Evolutionary conservation across 2,797 vertebrate genomes (phyloP), one percentile per base, ranked within the genome.

Genomic region (Monodelphis domestica): DNA sequence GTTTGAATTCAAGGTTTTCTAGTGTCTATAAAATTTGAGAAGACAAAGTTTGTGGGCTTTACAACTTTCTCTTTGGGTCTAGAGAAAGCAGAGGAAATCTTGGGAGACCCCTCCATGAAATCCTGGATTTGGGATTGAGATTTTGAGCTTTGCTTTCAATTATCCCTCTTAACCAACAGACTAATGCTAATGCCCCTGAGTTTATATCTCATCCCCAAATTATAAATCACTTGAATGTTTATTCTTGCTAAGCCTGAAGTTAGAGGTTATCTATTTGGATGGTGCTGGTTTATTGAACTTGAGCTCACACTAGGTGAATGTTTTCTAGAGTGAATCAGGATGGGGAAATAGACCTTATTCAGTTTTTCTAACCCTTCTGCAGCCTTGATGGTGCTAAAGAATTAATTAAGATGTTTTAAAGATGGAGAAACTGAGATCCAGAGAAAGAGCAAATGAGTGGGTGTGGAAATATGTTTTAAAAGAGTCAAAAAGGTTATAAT

Each of bases 171-270:
- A 54, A 84, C 33, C 59, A 54, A 84, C 5, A 53, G 26, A 29
- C 50, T 50, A 26, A 33, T 11, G 30, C 30, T 91, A 53, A 1
- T 5, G 15, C n/a, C 51, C 50, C 4, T 38, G 90, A 90, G 53
- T 53, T 51, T 91, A 17, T 33, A 63, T 26, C 89, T 87, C 90
- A 17, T 10, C 55, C 70, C 57, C 33, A 59, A 38, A 56, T 88
- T 92, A 54, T 33, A 90, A 63, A 92, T 87, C 89, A 89, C 57
- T 88, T 90, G 50, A 52, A 50, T 87, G 30, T 91, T 91, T 89
- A 78, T 91, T 3, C n/a, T 3, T 89, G n/a, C 1, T 70, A 70
- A 87, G 24, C 12, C 63, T 3, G 6, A 91, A 51, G 38, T 26
- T 63, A 28, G 30, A 90, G 59, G 5, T 88, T 88, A 84, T 89